Evolutionary conservation across 2,113 vertebrate genomes (phyloP).

Genomic region (Strigops habroptila): DNA sequence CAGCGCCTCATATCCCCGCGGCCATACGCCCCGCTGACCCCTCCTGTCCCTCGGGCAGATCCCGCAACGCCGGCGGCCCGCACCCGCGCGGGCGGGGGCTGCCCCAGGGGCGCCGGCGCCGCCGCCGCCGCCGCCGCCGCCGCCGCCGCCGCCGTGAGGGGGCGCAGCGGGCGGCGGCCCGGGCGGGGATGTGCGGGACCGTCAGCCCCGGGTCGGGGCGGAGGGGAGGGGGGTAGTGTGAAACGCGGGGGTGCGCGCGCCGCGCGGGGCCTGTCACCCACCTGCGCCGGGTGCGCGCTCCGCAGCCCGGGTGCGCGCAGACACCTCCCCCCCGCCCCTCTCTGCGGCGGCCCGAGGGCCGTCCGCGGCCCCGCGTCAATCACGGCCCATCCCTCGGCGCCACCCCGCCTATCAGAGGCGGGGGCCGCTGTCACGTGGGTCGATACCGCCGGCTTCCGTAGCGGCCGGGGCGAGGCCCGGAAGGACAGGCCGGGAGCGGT

Average conservation of each 20-base stretch:
- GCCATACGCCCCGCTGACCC: not conserved
- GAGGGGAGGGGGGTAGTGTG: no score
- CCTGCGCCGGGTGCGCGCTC: not conserved
- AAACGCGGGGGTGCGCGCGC: no score
- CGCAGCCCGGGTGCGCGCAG: no score
- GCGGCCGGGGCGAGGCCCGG: not conserved
- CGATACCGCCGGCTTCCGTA: not conserved
- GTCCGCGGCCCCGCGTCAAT: not conserved
- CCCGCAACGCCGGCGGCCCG: not conserved
- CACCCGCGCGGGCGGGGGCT: not conserved
- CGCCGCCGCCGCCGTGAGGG: not conserved
- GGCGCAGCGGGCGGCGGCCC: no score
- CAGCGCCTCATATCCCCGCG: not conserved
- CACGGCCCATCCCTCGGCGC: not conserved
- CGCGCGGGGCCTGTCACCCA: not conserved
- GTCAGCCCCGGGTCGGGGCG: no score
- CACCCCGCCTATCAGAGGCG: not conserved
- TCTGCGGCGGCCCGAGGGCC: rapidly evolving
- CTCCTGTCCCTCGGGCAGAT: not conserved
- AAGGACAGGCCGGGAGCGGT: rapidly evolving
- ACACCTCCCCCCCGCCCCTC: not conserved
- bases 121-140: no score
- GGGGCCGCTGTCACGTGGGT: not conserved
- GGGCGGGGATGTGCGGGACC: no score
- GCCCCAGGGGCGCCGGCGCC: no score